Percentiles rank a stretch among this genome's conserved stretches.
phyloP scores from a whole-genome alignment of 2,888 invertebrate genomes.

The Trichopoda pennipes region DNA sequence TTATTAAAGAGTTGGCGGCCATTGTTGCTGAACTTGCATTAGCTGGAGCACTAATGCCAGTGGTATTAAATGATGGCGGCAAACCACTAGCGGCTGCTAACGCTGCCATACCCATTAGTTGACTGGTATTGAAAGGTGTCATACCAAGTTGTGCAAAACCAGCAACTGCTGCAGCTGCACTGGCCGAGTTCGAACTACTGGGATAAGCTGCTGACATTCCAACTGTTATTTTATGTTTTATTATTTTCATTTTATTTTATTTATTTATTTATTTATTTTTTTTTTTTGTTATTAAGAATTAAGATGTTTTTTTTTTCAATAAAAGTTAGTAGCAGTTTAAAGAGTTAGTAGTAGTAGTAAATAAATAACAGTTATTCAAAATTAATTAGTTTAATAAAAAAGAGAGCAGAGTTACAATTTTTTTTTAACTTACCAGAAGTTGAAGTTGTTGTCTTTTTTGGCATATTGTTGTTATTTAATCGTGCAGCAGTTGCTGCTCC shows the following conservation, averaged over 20 bases:
- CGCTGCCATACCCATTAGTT: constrained; percentile 77
- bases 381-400: constrained; percentile 29
- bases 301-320: constrained; percentile 36
- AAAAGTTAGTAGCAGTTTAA: constrained; percentile 39
- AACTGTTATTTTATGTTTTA: constrained; percentile 40
- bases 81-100: constrained; percentile 73
- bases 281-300: constrained; percentile 23
- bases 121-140: constrained; percentile 76
- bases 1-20: constrained; percentile 24
- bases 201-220: constrained; percentile 69
- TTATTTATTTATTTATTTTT: no score
- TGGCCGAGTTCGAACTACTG: constrained; percentile 59
- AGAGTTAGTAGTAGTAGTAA: constrained; percentile 32
- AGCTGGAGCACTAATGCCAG: constrained; percentile 29
- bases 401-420: neutral
- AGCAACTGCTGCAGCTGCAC: constrained; percentile 54
- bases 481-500: constrained; percentile 68
- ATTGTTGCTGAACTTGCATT: constrained; percentile 21
- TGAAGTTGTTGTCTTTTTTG: constrained; percentile 67
- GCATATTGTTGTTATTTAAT: constrained; percentile 70
- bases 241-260: no score
- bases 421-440: constrained; percentile 67
- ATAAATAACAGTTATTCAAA: constrained; percentile 29
- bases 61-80: constrained; percentile 39
- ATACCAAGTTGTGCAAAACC: constrained; percentile 69